These are phyloP conservation scores for Lepidocyrtinus sp. DNA, from an alignment of 2,888 invertebrate genomes.

Conservation along the genomic window DNA sequence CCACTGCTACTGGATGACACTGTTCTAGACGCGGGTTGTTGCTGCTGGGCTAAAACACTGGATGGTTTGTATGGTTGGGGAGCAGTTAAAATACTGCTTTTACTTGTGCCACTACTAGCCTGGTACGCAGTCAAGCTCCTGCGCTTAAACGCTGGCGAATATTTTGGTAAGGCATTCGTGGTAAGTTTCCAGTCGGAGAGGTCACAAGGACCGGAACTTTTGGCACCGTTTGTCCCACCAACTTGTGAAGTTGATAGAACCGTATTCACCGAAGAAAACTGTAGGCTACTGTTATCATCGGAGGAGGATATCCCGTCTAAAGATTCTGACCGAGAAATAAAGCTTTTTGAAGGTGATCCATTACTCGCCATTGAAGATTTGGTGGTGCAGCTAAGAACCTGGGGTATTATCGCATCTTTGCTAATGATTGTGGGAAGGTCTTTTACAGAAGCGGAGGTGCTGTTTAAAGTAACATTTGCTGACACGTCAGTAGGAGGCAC, in stretches of 20 bases:
- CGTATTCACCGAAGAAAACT: constrained; percentile 31
- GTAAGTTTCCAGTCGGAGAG: constrained; percentile 64
- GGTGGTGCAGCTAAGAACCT: constrained; percentile 21
- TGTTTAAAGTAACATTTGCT: constrained; percentile 71
- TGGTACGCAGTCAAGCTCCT: constrained; percentile 81
- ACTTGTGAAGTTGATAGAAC: constrained; percentile 28
- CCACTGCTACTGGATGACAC: constrained; percentile 31
- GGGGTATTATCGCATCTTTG: constrained; percentile 75
- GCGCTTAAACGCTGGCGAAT: constrained; percentile 86
- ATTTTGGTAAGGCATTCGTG: constrained; percentile 78
- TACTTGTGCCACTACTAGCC: constrained; percentile 51
- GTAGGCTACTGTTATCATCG: constrained; percentile 43
- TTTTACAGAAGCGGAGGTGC: constrained; percentile 76
- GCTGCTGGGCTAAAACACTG: too few relatives aligned
- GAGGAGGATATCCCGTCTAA: constrained; percentile 60
- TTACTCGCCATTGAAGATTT: constrained; percentile 36
- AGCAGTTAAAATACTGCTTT: constrained; percentile 22
- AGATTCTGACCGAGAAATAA: constrained; percentile 63
- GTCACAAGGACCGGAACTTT: constrained; percentile 70
- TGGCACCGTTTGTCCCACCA: constrained; percentile 52
- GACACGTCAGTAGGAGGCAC: constrained; percentile 23
- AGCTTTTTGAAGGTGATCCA: constrained; percentile 30
- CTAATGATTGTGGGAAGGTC: constrained; percentile 90
- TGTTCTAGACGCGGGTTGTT: constrained; percentile 71
- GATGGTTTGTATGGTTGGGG: constrained; percentile 61